Evolutionary conservation across 2,888 invertebrate species (phyloP), one percentile per base, ranked within the genome.

Genomic region (Amphipyra tragopoginis): DNA sequence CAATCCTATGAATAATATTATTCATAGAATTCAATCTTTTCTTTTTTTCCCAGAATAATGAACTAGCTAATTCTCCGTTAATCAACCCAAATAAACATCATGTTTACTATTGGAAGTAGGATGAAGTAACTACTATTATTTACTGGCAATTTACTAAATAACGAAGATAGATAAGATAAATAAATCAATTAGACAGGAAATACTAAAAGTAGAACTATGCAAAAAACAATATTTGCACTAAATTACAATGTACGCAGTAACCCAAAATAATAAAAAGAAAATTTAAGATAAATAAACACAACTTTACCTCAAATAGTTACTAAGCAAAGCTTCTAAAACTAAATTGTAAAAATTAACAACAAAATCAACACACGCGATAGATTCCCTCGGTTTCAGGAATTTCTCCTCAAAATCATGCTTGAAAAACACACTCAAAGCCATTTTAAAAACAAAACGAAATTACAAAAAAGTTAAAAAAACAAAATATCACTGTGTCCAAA

Each of bases 361-460:
- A 68, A 85, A 79, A 61, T 86, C 65, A 81, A 86, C 86, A 79
- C 79, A 88, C 85, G 81, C 77, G 44, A 80, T 66, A 47, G 53
- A 76, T 56, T 78, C 73, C 62, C 75, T 64, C 15, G 63, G 72
- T 53, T 75, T 64, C 71, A 76, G 63, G 33, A 77, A 73, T 55
- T 66, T 74, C 26, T 78, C 71, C 59, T 78, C 72, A 50, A 72
- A 65, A 39, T 82, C 75, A 55, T 70, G 67, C 38, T 78, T 80
- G 47, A 70, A 63, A 62, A 73, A 72, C 58, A 86, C 81, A 79
- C 81, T 79, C 13, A 86, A 42, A 49, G 85, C 82, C 90, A 90
- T 89, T 65, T 72, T 81, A 38, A 6, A 9, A 14, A 48, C 61
- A 63, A 45, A 59, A 44, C 21, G 15, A 44, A 47, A 29, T 65